Evolutionary conservation across 2,888 invertebrate genomes (phyloP).

Genomic region (Schizotus pectinicornis): DNA sequence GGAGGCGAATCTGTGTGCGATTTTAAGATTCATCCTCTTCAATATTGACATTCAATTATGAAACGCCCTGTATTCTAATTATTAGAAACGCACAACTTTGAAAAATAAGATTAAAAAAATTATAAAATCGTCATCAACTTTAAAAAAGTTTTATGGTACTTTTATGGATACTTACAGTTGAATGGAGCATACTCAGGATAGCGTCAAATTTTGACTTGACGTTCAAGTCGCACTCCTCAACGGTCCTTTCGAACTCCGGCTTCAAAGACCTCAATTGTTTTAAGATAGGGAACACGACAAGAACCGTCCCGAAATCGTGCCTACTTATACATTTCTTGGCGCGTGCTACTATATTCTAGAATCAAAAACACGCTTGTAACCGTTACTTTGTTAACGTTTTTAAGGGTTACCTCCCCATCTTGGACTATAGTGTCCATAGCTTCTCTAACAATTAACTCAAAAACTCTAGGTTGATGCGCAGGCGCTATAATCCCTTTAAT

Average conservation of each 20-base stretch:
- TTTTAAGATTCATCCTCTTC: too few species aligned
- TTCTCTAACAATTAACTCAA: conserved; percentile 82
- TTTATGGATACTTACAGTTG: conserved; percentile 65
- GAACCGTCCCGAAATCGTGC: conserved; percentile 80
- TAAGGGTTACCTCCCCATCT: conserved; percentile 76
- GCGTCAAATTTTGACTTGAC: conserved; percentile 75
- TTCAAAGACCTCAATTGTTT: conserved; percentile 78
- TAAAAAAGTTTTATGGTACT: too few species aligned
- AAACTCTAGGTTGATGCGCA: conserved; percentile 80
- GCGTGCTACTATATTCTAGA: conserved; percentile 72
- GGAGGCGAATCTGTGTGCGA: too few species aligned
- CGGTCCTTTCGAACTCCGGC: conserved; percentile 80
- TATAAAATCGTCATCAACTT: too few species aligned
- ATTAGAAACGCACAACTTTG: too few species aligned
- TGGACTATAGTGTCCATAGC: conserved; percentile 84
- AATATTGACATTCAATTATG: too few species aligned
- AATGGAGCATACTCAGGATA: conserved; percentile 74
- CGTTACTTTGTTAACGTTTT: neutral
- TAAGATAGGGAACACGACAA: conserved; percentile 82
- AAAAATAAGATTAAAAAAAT: too few species aligned
- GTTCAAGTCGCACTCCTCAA: conserved; percentile 74
- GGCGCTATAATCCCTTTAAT: conserved; percentile 85
- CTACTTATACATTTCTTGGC: conserved; percentile 77
- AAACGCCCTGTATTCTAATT: too few species aligned
- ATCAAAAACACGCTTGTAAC: conserved; percentile 31